Conservation (phyloP, 2,113 vertebrate genomes). For the Psephotus haematonotus region DNA sequence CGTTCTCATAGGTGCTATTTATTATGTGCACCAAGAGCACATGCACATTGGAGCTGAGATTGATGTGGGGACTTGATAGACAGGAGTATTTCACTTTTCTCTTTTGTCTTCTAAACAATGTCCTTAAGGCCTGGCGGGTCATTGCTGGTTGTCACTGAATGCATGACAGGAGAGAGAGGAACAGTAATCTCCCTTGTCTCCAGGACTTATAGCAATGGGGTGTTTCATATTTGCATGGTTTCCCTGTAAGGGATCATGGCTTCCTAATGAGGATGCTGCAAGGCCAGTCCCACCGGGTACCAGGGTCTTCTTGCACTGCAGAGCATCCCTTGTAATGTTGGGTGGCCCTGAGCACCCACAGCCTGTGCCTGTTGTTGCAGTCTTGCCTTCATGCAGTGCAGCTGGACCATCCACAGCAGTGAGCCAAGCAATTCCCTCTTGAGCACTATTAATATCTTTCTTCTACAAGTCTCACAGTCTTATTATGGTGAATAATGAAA, state of each 20-base stretch:
- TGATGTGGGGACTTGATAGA: neutral
- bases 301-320: neutral
- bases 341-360: neutral
- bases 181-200: neutral
- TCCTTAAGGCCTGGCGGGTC: neutral
- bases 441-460: conserved; percentile 29
- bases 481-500: conserved; percentile 43
- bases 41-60: fast-evolving
- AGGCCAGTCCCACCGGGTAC: fast-evolving
- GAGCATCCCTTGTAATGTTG: neutral
- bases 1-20: neutral
- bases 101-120: neutral
- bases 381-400: neutral
- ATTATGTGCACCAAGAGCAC: neutral
- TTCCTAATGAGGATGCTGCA: neutral
- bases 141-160: neutral
- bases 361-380: neutral
- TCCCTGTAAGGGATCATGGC: neutral
- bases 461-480: conserved; percentile 9
- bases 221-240: neutral
- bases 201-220: neutral
- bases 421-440: conserved; percentile 28
- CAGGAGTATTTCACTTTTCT: neutral
- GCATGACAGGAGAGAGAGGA: neutral
- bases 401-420: neutral